Percentiles rank a stretch among this genome's conserved stretches.
Conservation (phyloP, 2,888 invertebrate species). For the Epiperipatus broadwayi region DNA sequence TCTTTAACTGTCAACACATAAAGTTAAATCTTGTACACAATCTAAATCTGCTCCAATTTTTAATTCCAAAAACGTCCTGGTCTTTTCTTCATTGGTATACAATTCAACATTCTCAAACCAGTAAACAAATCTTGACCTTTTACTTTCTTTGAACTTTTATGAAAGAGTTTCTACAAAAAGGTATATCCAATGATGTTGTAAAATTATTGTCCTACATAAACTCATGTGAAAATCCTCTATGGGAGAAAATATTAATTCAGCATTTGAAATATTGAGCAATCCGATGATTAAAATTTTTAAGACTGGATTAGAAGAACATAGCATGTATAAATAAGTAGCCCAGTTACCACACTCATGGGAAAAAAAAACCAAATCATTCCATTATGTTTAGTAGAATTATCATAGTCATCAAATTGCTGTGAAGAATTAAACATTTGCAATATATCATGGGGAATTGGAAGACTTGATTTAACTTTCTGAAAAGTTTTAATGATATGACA, state of each 20-base stretch:
- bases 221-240: conserved; percentile 56
- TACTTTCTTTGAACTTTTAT: no score
- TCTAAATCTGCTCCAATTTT: no score
- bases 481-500: no score
- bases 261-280: conserved; percentile 19
- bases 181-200: conserved; percentile 69
- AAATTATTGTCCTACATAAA: conserved; percentile 56
- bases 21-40: no score
- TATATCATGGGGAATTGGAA: no score
- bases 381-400: conserved; percentile 45
- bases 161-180: conserved; percentile 39
- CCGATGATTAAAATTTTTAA: conserved; percentile 19
- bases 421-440: no score
- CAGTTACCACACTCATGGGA: conserved; percentile 78
- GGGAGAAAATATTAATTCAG: conserved; percentile 21
- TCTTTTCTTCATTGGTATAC: no score
- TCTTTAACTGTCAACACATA: no score
- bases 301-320: conserved; percentile 35
- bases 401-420: conserved; percentile 34
- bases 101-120: no score
- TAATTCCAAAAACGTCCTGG: no score
- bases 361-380: conserved; percentile 57
- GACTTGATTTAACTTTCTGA: no score
- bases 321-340: conserved; percentile 60
- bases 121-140: no score